Percentiles rank a stretch among this genome's conserved stretches.
phyloP scores from a whole-genome alignment of 2,113 vertebrate genomes.

The Ammodytes dubius region DNA sequence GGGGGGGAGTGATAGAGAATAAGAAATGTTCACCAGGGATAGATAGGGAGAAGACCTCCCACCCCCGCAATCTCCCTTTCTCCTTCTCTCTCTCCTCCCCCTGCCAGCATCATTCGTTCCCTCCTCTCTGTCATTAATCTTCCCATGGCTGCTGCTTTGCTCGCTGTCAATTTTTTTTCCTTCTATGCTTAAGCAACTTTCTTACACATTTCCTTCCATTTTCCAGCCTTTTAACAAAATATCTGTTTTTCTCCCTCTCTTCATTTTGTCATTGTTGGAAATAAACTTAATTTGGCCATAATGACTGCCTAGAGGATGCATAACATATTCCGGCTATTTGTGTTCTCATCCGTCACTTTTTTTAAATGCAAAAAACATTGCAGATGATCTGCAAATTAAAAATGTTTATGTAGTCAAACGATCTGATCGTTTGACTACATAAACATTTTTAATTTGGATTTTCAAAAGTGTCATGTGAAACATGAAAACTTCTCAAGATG shows the following conservation, averaged over 20 bases:
- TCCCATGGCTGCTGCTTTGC: conserved; percentile 31
- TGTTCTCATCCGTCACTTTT: not conserved
- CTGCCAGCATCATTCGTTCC: conserved; percentile 30
- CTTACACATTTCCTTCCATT: conserved; percentile 21
- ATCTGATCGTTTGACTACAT: not conserved
- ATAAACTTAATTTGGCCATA: not conserved
- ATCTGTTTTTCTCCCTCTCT: not conserved
- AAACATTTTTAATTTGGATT: not conserved
- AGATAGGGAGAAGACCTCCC: conserved; percentile 60
- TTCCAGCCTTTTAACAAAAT: not conserved
- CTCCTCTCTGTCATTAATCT: conserved; percentile 53
- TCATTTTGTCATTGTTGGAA: not conserved
- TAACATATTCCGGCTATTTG: not conserved
- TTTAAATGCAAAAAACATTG: not conserved
- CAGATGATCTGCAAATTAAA: not conserved
- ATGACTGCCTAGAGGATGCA: not conserved
- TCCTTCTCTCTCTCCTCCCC: conserved; percentile 32
- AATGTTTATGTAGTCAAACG: no score
- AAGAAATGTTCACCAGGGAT: conserved; percentile 42
- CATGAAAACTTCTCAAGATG: not conserved
- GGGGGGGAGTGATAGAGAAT: conserved; percentile 13
- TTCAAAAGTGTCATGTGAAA: not conserved
- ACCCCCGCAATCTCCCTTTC: conserved; percentile 57
- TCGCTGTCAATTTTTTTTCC: conserved; percentile 31
- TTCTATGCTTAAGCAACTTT: conserved; percentile 30